Evolutionary conservation across 2,888 invertebrate genomes (phyloP).

Genomic region (Melieria picta): DNA sequence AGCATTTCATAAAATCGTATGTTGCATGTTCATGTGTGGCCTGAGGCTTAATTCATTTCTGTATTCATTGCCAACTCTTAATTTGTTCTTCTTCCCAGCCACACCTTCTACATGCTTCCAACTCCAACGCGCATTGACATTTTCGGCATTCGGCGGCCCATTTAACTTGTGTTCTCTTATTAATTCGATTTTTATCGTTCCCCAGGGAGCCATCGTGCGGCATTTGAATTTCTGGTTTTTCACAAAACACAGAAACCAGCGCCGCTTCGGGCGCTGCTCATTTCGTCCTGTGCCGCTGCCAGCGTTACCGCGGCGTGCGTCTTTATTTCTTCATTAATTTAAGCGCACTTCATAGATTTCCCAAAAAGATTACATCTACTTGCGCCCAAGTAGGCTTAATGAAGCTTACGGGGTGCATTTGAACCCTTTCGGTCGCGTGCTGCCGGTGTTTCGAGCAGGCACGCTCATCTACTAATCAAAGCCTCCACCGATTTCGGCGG

Average conservation of each 20-base stretch:
- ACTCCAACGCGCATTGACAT: background rate
- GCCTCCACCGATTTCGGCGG: slow-evolving; percentile 52
- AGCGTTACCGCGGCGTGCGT: slow-evolving; percentile 38
- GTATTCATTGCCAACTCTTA: too few relatives aligned
- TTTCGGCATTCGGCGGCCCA: slow-evolving; percentile 52
- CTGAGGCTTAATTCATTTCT: too few relatives aligned
- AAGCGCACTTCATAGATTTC: slow-evolving; percentile 56
- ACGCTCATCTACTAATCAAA: slow-evolving; percentile 37
- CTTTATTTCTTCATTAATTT: slow-evolving; percentile 64
- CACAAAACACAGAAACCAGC: slow-evolving; percentile 3
- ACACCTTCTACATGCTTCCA: slow-evolving; percentile 6
- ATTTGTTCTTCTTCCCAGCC: too few relatives aligned
- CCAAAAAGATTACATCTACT: slow-evolving; percentile 54
- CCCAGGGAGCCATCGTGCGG: slow-evolving; percentile 63
- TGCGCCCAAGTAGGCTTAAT: slow-evolving; percentile 28
- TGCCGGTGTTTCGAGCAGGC: slow-evolving; percentile 33
- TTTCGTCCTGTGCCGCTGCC: background rate
- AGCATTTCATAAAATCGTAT: too few relatives aligned
- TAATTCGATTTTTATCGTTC: slow-evolving; percentile 66
- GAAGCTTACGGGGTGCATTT: slow-evolving; percentile 8
- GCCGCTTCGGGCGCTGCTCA: too few relatives aligned
- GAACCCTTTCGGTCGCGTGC: slow-evolving; percentile 51
- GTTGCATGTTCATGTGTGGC: background rate
- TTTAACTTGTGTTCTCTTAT: slow-evolving; percentile 62
- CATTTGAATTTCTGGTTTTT: slow-evolving; percentile 53